Evolutionary conservation across 2,797 vertebrate genomes (phyloP).

Genomic region (Leucoraja ocellata): DNA sequence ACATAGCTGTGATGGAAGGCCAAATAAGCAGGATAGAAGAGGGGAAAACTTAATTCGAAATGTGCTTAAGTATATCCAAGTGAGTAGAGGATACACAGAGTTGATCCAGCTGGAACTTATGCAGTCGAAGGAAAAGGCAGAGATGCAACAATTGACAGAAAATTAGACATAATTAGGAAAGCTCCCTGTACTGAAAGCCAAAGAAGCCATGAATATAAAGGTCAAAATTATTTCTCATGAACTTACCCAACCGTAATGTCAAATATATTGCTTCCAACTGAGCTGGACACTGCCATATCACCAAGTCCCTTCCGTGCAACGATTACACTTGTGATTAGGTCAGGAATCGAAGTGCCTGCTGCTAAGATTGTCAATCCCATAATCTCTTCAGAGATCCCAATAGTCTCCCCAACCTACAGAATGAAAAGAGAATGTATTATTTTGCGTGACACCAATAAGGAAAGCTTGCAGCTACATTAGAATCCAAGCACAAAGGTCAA

Average conservation of each 20-base stretch:
- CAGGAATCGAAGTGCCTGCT: slow-evolving; percentile 92
- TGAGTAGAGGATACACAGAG: background rate
- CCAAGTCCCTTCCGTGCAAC: slow-evolving; percentile 92
- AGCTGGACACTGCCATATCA: slow-evolving; percentile 98
- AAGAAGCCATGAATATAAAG: background rate
- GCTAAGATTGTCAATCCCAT: slow-evolving; percentile 96
- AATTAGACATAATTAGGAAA: background rate
- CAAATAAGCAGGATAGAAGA: background rate
- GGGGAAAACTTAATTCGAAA: background rate
- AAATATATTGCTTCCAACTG: slow-evolving; percentile 97
- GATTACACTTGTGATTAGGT: slow-evolving; percentile 96
- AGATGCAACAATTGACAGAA: background rate
- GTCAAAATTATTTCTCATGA: background rate
- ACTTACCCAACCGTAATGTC: slow-evolving; percentile 97
- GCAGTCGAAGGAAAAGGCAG: background rate
- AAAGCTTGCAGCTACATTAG: background rate
- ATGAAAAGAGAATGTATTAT: slow-evolving; percentile 6
- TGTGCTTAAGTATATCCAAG: background rate
- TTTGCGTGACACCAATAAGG: background rate
- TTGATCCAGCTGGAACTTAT: background rate
- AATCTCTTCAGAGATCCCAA: slow-evolving; percentile 93
- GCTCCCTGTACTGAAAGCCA: background rate
- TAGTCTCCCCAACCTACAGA: slow-evolving; percentile 87
- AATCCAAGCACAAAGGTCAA: background rate
- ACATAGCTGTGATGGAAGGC: too few species aligned